Percentiles rank a stretch among this genome's conserved stretches.
These are phyloP conservation scores for Cecropterus lyciades DNA, from an alignment of 1,140 invertebrate species.

Conservation along the genomic window DNA sequence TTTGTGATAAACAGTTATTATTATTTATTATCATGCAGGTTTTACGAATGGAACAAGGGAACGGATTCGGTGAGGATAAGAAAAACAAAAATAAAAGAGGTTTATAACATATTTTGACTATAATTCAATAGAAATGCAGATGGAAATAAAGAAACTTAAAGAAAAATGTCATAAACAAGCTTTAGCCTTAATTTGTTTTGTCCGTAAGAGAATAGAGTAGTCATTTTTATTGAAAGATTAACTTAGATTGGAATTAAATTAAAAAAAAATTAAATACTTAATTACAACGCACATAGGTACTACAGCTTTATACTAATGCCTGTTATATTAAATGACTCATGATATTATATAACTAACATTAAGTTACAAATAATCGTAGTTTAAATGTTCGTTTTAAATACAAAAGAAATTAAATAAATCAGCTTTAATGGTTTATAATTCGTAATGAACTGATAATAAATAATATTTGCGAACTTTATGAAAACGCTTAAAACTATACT, in stretches of 20 bases:
- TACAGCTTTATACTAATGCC: slow-evolving; percentile 77
- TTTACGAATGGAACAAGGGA: not conserved
- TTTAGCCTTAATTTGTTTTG: slow-evolving; percentile 74
- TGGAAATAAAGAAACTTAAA: slow-evolving; percentile 82
- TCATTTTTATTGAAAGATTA: slow-evolving; percentile 76
- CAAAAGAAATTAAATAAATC: slow-evolving; percentile 83
- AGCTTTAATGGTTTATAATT: slow-evolving; percentile 79
- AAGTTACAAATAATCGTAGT: slow-evolving; percentile 72
- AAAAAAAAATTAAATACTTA: slow-evolving; percentile 83
- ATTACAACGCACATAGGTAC: slow-evolving; percentile 78
- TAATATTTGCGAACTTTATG: slow-evolving; percentile 80
- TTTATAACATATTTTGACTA: slow-evolving; percentile 81
- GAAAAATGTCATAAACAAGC: slow-evolving; percentile 81
- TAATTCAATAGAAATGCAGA: slow-evolving; percentile 84
- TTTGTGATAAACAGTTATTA: too few relatives aligned
- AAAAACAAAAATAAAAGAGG: slow-evolving; percentile 72
- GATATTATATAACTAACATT: slow-evolving; percentile 76
- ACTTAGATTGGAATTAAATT: slow-evolving; percentile 79
- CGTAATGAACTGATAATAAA: slow-evolving; percentile 83
- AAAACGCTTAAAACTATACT: slow-evolving; percentile 77
- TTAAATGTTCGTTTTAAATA: slow-evolving; percentile 78
- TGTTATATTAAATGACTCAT: slow-evolving; percentile 82
- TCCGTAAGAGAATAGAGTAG: slow-evolving; percentile 73
- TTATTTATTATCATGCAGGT: too few relatives aligned
- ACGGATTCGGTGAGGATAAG: slow-evolving; percentile 31